Evolutionary conservation across 2,888 invertebrate genomes (phyloP).

Genomic region (Cheiracanthium punctorium): DNA sequence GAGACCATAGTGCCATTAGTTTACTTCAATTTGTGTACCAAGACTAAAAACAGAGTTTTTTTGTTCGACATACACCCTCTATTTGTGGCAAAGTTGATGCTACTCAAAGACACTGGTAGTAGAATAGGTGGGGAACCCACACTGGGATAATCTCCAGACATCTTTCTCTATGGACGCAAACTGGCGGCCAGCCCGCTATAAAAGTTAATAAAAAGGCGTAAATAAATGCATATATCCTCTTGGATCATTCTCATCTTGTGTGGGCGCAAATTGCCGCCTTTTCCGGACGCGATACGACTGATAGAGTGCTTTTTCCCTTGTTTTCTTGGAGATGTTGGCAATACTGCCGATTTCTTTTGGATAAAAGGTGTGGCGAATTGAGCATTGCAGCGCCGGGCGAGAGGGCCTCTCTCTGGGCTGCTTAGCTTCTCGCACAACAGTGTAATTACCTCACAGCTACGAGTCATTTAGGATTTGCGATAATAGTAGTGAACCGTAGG

Average conservation of each 20-base stretch:
- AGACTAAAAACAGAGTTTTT: too few species aligned
- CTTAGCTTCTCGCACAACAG: neutral
- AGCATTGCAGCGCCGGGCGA: neutral
- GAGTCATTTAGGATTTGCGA: neutral
- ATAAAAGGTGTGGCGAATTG: slow-evolving; percentile 15
- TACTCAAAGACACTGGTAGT: too few species aligned
- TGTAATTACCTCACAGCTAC: slow-evolving; percentile 4
- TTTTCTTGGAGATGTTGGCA: neutral
- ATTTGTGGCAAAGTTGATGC: too few species aligned
- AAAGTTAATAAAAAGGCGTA: neutral
- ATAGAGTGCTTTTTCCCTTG: neutral
- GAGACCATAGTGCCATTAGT: too few species aligned
- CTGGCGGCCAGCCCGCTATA: neutral
- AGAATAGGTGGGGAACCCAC: too few species aligned
- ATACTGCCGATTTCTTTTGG: neutral
- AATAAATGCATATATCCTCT: too few species aligned
- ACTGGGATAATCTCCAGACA: too few species aligned
- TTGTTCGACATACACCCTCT: too few species aligned
- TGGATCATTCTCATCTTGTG: neutral
- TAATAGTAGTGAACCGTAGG: neutral
- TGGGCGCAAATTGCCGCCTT: neutral
- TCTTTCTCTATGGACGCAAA: too few species aligned
- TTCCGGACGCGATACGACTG: neutral
- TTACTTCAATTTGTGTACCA: too few species aligned
- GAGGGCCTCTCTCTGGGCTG: neutral